Conservation (phyloP, 1,140 invertebrate genomes). For the Alviniconcha marisindica region DNA sequence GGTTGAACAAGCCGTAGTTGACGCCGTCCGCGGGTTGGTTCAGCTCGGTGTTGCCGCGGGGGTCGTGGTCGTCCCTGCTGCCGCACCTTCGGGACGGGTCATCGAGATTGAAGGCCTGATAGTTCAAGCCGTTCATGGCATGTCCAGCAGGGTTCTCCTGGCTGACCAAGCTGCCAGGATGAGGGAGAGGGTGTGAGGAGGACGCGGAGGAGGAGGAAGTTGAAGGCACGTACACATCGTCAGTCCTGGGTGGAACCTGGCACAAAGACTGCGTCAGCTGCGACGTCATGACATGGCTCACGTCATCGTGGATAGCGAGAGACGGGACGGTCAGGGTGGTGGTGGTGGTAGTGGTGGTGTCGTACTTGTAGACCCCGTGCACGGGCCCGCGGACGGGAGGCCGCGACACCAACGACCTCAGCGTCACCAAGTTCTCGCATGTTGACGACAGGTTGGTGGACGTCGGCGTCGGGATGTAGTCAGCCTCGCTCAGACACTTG, state of each 20-base stretch:
- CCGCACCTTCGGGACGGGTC: too few relatives aligned
- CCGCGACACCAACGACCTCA: conserved; percentile 50
- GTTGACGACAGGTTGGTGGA: conserved; percentile 39
- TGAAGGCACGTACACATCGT: neutral
- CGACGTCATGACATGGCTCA: too few relatives aligned
- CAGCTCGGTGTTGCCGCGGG: too few relatives aligned
- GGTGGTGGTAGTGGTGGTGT: neutral
- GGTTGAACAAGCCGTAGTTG: too few relatives aligned
- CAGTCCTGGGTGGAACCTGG: conserved; percentile 1
- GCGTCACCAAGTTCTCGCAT: conserved; percentile 44
- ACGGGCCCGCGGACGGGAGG: conserved; percentile 19
- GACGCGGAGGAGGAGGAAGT: neutral
- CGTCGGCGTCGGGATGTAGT: conserved; percentile 40
- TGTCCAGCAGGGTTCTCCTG: too few relatives aligned
- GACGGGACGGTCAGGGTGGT: neutral
- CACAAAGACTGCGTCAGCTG: conserved; percentile 12
- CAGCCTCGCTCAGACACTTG: neutral
- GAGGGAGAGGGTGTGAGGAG: neutral
- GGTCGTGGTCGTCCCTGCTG: too few relatives aligned
- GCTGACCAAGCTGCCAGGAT: too few relatives aligned
- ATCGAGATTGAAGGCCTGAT: too few relatives aligned
- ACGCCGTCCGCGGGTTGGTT: too few relatives aligned
- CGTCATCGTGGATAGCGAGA: neutral
- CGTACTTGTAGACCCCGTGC: neutral
- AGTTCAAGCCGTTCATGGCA: too few relatives aligned